Evolutionary conservation across 2,888 invertebrate species (phyloP).

Genomic region (Brachypalpus laphriformis): DNA sequence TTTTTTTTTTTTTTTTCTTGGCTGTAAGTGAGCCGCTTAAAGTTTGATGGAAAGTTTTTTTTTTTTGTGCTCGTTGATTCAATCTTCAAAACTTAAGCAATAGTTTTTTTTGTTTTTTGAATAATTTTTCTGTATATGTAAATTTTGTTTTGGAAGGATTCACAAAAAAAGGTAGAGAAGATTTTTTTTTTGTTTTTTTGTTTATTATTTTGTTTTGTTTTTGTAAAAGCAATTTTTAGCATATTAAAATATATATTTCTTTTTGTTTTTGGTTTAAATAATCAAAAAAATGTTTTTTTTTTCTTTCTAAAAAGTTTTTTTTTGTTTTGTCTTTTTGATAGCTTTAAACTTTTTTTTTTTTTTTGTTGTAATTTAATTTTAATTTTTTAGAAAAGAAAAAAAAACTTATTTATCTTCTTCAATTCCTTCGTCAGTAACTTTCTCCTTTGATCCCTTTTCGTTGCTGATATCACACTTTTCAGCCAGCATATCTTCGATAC

Average conservation of each 20-base stretch:
- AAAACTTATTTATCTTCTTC: constrained; percentile 81
- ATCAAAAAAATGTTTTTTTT: constrained; percentile 71
- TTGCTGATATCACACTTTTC: constrained; percentile 83
- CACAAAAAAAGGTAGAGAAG: constrained; percentile 77
- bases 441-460: constrained; percentile 79
- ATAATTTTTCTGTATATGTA: constrained; percentile 67
- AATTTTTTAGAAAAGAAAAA: too few species aligned
- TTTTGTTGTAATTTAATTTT: constrained; percentile 20
- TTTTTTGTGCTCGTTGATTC: constrained; percentile 69
- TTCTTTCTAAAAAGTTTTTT: constrained; percentile 78
- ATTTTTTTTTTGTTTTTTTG: constrained; percentile 69
- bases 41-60: constrained; percentile 70
- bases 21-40: constrained; percentile 73
- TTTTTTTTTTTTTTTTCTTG: constrained; percentile 49
- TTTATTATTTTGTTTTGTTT: constrained; percentile 57
- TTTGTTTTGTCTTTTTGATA: constrained; percentile 73
- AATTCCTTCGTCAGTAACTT: constrained; percentile 81
- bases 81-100: constrained; percentile 71
- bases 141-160: constrained; percentile 73
- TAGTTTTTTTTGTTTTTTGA: constrained; percentile 54
- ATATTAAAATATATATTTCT: constrained; percentile 74
- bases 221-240: constrained; percentile 76
- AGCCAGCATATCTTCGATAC: constrained; percentile 82
- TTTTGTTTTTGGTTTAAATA: constrained; percentile 63
- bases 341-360: constrained; percentile 77